Base-by-base conservation (phyloP, 2,888 invertebrate genomes). In the Smittia sp. region DNA sequence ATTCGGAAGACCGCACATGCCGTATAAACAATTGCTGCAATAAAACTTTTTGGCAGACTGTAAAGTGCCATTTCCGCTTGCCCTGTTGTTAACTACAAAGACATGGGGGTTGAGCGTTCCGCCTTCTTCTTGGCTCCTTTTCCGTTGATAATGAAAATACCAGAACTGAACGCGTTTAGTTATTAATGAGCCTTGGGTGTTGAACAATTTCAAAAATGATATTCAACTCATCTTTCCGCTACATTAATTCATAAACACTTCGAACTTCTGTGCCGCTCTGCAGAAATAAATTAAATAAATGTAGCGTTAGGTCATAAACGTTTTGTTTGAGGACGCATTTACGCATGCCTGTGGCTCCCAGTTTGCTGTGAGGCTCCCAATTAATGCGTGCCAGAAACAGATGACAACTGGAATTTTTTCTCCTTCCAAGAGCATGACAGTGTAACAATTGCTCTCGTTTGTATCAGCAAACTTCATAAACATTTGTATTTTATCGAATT, bases 1-100 rank as follows among this genome's bases (percentile, higher is more conserved):
- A n/a, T 46, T 46, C 3, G 58, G 6, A 58, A 22, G 58, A 58
- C 58, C 58, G 58, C 58, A 58, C 58, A 58, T 58, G 58, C 58
- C 3, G 58, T 22, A 20, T 18, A 7, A 15, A 18, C 18, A 58
- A 58, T 58, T 58, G 58, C 58, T 58, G 58, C 22, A 58, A 58
- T 58, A 58, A 58, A 58, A 18, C 6, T 58, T 58, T 58, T 58
- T n/a, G 58, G 6, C 22, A 58, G 58, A 58, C 52, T 52, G 52
- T 52, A 52, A 52, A 52, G 15, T 52, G 52, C 13, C 58, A 58
- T 58, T 58, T 58, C 58, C 58, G 18, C 2, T 32, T 32, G 4
- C 32, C n/a, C 11, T n/a, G 11, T n/a, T 46, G 46, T 39, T 39
- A 39, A 39, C 46, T n/a, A 46, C n/a, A 6, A 46, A 46, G n/a